Evolutionary conservation across 1,140 invertebrate genomes (phyloP), one percentile per base, ranked within the genome.

Genomic region (Glossosoma conforme): DNA sequence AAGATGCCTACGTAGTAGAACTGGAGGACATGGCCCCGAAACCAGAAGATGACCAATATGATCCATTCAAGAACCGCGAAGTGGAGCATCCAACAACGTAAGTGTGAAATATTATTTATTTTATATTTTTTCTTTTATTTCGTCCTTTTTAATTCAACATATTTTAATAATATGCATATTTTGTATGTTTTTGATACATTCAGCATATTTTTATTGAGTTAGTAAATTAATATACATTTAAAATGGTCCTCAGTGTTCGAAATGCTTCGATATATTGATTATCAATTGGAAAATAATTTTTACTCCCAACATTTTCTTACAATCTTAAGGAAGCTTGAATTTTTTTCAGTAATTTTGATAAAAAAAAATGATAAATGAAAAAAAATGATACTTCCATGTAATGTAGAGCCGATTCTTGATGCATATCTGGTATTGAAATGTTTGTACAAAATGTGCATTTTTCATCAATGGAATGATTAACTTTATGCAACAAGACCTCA

Each of bases 51-150:
- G 67, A 70, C 28, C 67, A 69, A 21, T 76, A 75, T 40, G 71
- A 76, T 48, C 74, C 74, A 4, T 72, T 74, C 41, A 63, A 69
- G 38, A 68, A 75, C 62, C 61, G 74, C 52, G 62, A 65, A 3
- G 68, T 74, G 0, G 64, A 69, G 5, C 67, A 75, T 48, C 74
- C 74, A 1, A 74, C 72, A 11, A 74, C 69, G 74, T 74, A 58
- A 67, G 69, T 52, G 18, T 9, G 11, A n/a, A 15, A 30, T 14
- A 44, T 21, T 30, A 44, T 17, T 2, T 17, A 20, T 17, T 24
- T 32, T 32, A 19, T 15, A 32, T 4, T 14, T 6, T 3, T 1
- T 19, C 8, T 28, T 19, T 11, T 11, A 11, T 17, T 10, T 5
- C 20, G 13, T 17, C 22, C 2, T 1, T 24, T 19, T 33, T 17